A percentile compares a stretch with the other conserved stretches of the same genome.
These are phyloP conservation scores for Lochmaea capreae DNA, from an alignment of 2,888 invertebrate genomes.

Conservation along the genomic window DNA sequence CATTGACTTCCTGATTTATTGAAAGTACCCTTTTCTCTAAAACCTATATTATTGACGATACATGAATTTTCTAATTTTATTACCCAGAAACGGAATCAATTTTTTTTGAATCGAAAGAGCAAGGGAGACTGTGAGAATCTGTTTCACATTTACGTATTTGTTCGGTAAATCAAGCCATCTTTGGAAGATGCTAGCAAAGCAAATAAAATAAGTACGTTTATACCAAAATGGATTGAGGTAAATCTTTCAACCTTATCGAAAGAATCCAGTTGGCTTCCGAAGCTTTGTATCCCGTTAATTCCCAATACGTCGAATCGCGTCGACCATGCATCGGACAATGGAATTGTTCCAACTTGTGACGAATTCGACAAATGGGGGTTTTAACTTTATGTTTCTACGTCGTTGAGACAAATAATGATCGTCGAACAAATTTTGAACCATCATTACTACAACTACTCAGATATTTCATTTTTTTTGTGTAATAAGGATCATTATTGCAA, in stretches of 20 bases:
- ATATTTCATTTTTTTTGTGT: no score
- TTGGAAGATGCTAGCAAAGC: slow-evolving; percentile 57
- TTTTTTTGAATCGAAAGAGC: slow-evolving; percentile 15
- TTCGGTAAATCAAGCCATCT: slow-evolving; percentile 59
- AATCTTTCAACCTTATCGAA: slow-evolving; percentile 64
- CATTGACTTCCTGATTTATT: no score
- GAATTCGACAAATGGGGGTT: slow-evolving; percentile 5
- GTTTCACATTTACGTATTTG: slow-evolving; percentile 60
- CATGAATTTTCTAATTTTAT: slow-evolving; percentile 26
- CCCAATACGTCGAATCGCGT: slow-evolving; percentile 54
- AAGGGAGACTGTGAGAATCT: slow-evolving; percentile 48
- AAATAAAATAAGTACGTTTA: slow-evolving; percentile 60
- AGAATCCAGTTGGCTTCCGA: slow-evolving; percentile 61
- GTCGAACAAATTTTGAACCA: no score
- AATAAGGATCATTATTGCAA: no score
- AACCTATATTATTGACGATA: no score
- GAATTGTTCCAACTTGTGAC: not conserved
- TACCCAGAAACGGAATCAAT: slow-evolving; percentile 28
- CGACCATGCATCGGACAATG: slow-evolving; percentile 24
- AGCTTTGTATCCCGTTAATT: slow-evolving; percentile 64
- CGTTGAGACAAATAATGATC: not conserved
- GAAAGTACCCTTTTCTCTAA: no score
- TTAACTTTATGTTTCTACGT: not conserved
- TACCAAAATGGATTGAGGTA: slow-evolving; percentile 60
- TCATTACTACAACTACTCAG: no score